Percentiles rank a stretch among this genome's conserved stretches.
Conservation (phyloP, 2,113 vertebrate species). For the Cettia cetti region DNA sequence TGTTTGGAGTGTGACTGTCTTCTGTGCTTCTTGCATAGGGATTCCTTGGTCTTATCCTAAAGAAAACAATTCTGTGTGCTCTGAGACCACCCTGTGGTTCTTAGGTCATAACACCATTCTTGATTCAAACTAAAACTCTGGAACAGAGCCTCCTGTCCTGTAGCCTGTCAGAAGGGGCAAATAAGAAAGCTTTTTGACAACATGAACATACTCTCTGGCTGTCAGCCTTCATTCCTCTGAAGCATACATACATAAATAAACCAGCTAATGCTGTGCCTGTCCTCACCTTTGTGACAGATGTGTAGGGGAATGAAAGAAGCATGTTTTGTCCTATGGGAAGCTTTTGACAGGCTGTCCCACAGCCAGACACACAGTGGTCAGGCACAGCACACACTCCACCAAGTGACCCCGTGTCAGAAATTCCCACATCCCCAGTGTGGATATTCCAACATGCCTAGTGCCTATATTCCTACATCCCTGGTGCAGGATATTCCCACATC, state of each 20-base stretch:
- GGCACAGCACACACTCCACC: rapidly evolving
- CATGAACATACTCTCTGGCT: background rate
- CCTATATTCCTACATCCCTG: too few relatives aligned
- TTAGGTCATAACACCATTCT: background rate
- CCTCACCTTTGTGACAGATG: rapidly evolving
- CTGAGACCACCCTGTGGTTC: background rate
- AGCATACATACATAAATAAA: rapidly evolving
- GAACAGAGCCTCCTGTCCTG: background rate
- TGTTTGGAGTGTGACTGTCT: background rate
- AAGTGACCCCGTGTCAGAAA: rapidly evolving
- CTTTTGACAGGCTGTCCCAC: background rate
- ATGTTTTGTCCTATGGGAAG: rapidly evolving
- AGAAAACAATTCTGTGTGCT: background rate
- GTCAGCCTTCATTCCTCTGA: background rate
- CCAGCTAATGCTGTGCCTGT: rapidly evolving
- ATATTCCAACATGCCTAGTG: too few relatives aligned
- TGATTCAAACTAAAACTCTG: background rate
- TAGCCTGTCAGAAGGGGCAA: background rate
- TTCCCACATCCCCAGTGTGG: background rate
- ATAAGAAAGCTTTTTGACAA: background rate
- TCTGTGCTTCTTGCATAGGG: background rate
- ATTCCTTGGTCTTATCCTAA: background rate
- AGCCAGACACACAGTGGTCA: rapidly evolving
- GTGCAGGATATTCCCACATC: too few relatives aligned
- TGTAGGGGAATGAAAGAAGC: rapidly evolving